phyloP scores from a whole-genome alignment of 64 coral and sea anemone species.

The Porites australiensis region DNA sequence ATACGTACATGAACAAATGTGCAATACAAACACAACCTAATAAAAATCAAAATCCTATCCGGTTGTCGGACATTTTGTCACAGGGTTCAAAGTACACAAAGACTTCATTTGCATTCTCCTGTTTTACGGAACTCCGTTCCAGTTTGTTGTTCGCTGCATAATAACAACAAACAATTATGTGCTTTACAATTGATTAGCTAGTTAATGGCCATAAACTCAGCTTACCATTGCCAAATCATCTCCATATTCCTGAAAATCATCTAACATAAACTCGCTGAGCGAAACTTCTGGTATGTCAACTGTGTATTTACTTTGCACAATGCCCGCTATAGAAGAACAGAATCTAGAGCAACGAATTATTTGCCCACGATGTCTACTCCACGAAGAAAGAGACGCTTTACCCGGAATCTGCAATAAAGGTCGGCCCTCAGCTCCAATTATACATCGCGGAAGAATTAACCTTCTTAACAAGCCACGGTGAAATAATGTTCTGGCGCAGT shows the following conservation, averaged over 20 bases:
- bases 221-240: conserved; percentile 20
- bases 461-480: background rate
- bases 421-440: background rate
- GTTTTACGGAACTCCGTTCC: no score
- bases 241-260: conserved; percentile 6
- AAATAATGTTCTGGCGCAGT: background rate
- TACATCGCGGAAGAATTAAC: background rate
- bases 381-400: background rate
- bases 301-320: conserved; percentile 7
- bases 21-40: no score
- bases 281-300: conserved; percentile 32
- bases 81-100: no score
- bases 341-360: background rate
- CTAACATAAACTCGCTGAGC: conserved; percentile 5
- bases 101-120: no score
- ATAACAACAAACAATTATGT: no score
- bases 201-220: background rate
- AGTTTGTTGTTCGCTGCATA: no score
- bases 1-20: no score
- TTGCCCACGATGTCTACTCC: background rate
- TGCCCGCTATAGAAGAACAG: background rate
- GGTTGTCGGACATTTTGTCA: no score
- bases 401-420: background rate
- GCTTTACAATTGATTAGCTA: background rate
- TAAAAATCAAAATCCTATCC: no score